Percentiles rank a stretch among this genome's conserved stretches.
Conservation (phyloP, 2,797 vertebrate species). For the Danionella dracula region DNA sequence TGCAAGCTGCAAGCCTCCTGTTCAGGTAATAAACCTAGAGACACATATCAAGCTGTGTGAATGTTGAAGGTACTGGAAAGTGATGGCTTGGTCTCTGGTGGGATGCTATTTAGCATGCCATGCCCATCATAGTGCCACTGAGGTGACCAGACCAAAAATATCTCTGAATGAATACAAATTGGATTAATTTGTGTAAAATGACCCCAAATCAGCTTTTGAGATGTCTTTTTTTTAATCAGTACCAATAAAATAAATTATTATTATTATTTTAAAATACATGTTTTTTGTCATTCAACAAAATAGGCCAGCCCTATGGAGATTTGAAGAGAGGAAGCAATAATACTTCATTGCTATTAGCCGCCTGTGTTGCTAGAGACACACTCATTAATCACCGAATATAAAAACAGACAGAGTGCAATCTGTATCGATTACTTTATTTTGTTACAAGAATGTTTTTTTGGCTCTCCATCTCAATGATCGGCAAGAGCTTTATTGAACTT, state of each 20-base stretch:
- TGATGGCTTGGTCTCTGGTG: neutral
- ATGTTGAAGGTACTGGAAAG: neutral
- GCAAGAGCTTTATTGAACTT: neutral
- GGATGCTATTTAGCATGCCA: neutral
- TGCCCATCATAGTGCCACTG: conserved; percentile 1
- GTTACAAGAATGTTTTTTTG: neutral
- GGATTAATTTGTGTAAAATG: no score
- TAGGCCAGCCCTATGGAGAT: no score
- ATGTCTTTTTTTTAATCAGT: no score
- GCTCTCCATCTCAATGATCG: neutral
- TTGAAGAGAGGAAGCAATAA: conserved; percentile 21
- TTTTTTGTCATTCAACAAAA: neutral
- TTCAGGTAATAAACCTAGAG: neutral
- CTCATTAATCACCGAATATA: conserved; percentile 22
- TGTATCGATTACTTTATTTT: conserved; percentile 20
- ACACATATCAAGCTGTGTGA: neutral
- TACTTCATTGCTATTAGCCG: conserved; percentile 35
- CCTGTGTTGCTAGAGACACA: conserved; percentile 1
- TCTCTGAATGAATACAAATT: neutral
- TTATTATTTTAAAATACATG: no score
- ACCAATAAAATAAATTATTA: no score
- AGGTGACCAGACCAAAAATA: conserved; percentile 8
- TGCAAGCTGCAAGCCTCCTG: neutral
- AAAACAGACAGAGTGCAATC: conserved; percentile 6
- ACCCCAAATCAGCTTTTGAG: neutral